Percentiles rank a stretch among this genome's conserved stretches.
phyloP scores from a whole-genome alignment of 2,888 invertebrate genomes.

The Cyclophora albipunctata region DNA sequence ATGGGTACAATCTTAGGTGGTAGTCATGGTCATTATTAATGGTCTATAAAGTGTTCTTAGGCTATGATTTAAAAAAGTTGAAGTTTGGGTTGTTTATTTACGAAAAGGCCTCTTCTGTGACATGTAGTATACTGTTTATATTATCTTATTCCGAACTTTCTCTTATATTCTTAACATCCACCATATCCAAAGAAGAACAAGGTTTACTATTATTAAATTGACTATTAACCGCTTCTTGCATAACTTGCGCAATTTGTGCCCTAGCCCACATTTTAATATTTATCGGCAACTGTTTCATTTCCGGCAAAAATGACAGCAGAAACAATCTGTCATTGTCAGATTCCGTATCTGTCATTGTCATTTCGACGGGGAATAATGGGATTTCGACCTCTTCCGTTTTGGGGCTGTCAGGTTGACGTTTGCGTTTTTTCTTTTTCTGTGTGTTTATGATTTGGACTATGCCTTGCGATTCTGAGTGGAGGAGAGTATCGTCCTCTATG shows the following conservation, averaged over 20 bases:
- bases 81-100: too few relatives aligned
- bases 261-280: conserved; percentile 68
- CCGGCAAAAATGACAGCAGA: conserved; percentile 58
- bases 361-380: conserved; percentile 44
- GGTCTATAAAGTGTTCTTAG: too few relatives aligned
- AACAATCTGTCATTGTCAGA: conserved; percentile 57
- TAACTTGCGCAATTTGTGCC: conserved; percentile 58
- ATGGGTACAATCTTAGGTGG: too few relatives aligned
- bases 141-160: conserved; percentile 31
- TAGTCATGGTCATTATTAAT: too few relatives aligned
- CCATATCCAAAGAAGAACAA: conserved; percentile 16
- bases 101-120: too few relatives aligned
- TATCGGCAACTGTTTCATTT: conserved; percentile 56
- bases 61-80: too few relatives aligned
- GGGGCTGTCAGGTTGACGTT: conserved; percentile 15
- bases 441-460: conserved; percentile 19
- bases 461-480: not conserved
- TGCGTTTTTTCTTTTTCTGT: conserved; percentile 27
- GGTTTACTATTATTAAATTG: conserved; percentile 46
- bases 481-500: conserved; percentile 8
- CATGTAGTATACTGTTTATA: too few relatives aligned
- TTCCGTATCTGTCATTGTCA: conserved; percentile 41
- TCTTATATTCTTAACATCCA: conserved; percentile 32
- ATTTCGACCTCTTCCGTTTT: conserved; percentile 48
- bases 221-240: conserved; percentile 61